These are phyloP conservation scores for Galeruca laticollis DNA, from an alignment of 2,888 invertebrate species.

Conservation along the genomic window DNA sequence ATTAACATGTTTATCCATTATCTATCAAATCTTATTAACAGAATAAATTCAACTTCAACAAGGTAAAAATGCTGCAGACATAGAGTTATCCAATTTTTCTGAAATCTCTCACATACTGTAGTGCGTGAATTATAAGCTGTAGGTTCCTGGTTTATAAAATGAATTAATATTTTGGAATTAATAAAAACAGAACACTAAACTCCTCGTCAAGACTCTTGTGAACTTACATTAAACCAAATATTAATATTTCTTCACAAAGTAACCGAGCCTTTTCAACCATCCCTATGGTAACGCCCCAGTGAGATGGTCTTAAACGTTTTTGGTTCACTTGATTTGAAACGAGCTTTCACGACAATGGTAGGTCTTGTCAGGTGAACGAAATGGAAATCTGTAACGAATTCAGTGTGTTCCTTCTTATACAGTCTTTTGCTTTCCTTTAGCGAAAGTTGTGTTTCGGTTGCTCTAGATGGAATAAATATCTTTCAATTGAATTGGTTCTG, in stretches of 20 bases:
- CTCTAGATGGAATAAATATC: not conserved
- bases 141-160: too few relatives aligned
- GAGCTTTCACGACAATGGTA: slow-evolving; percentile 47
- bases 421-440: not conserved
- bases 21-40: too few relatives aligned
- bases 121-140: too few relatives aligned
- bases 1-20: too few relatives aligned
- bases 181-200: not conserved
- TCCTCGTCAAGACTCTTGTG: not conserved
- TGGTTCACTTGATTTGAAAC: slow-evolving; percentile 50
- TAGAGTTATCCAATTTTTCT: too few relatives aligned
- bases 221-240: not conserved
- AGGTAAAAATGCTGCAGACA: too few relatives aligned
- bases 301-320: slow-evolving; percentile 33
- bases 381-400: slow-evolving; percentile 19
- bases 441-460: too few relatives aligned
- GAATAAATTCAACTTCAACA: too few relatives aligned
- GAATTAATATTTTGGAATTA: too few relatives aligned
- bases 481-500: too few relatives aligned
- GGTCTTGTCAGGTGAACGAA: slow-evolving; percentile 46
- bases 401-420: not conserved
- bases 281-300: slow-evolving; percentile 12
- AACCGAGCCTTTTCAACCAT: not conserved
- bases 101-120: too few relatives aligned
- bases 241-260: not conserved